A percentile compares a stretch with the other conserved stretches of the same genome.
These are phyloP conservation scores for Dolichoris vasculosae DNA, from an alignment of 1,140 invertebrate species.

Conservation along the genomic window DNA sequence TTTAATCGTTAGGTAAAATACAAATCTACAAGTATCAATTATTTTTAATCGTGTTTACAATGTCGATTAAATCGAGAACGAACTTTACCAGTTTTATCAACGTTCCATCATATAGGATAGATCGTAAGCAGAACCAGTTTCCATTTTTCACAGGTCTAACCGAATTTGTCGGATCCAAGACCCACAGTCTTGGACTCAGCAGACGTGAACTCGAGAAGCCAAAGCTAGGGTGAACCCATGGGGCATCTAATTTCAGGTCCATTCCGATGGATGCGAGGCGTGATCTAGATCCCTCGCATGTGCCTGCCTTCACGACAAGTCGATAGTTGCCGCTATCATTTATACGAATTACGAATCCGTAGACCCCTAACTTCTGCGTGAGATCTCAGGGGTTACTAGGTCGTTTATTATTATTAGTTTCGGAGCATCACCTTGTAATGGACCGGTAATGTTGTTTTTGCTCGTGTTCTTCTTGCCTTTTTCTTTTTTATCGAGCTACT, in stretches of 20 bases:
- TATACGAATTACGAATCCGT: conserved; percentile 70
- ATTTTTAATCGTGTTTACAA: too few relatives aligned
- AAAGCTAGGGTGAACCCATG: conserved; percentile 56
- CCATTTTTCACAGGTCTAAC: conserved; percentile 72
- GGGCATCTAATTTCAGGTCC: conserved; percentile 69
- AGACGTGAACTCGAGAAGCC: conserved; percentile 35
- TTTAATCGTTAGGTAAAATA: too few relatives aligned
- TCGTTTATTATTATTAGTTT: conserved; percentile 74
- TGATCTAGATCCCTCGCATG: conserved; percentile 37
- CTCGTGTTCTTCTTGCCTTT: background rate
- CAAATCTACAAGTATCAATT: too few relatives aligned
- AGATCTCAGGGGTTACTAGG: conserved; percentile 57
- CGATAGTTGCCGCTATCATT: conserved; percentile 68
- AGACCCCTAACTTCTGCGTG: background rate
- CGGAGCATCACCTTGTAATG: conserved; percentile 48
- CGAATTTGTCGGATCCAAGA: conserved; percentile 71
- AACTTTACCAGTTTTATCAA: too few relatives aligned
- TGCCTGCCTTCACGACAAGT: background rate
- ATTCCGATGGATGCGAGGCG: conserved; percentile 65
- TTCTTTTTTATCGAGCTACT: background rate
- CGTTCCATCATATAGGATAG: background rate
- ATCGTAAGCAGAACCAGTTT: conserved; percentile 8
- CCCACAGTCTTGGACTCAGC: conserved; percentile 49
- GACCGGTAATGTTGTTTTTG: conserved; percentile 37
- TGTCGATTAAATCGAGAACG: too few relatives aligned